phyloP scores from a whole-genome alignment of 2,113 vertebrate genomes.

The Strix uralensis region DNA sequence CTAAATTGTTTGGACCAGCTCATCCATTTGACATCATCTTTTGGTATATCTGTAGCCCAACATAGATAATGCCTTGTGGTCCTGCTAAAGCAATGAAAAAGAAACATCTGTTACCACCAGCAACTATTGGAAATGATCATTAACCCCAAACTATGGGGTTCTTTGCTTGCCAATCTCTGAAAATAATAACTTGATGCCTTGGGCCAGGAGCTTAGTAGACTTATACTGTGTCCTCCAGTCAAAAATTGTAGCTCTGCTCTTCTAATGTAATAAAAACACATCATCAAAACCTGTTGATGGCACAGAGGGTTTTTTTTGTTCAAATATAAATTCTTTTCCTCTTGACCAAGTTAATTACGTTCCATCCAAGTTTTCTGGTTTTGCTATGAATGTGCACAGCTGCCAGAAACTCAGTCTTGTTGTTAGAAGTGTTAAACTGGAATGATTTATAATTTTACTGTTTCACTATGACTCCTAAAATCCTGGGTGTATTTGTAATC shows the following conservation, averaged over 20 bases:
- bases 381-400: background rate
- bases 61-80: constrained; percentile 8
- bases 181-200: constrained; percentile 51
- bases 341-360: constrained; percentile 5
- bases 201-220: constrained; percentile 61
- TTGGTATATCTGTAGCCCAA: background rate
- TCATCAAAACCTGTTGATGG: constrained; percentile 61
- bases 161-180: constrained; percentile 35
- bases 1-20: constrained; percentile 48
- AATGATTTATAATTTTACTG: background rate
- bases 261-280: constrained; percentile 64
- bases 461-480: background rate
- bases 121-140: constrained; percentile 2
- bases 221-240: constrained; percentile 63
- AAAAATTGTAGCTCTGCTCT: constrained; percentile 66
- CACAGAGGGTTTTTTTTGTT: constrained; percentile 49
- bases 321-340: background rate
- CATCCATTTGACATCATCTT: constrained; percentile 43
- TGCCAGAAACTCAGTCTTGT: constrained; percentile 18
- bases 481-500: background rate
- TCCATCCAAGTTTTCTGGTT: background rate
- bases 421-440: background rate
- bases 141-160: background rate
- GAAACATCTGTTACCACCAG: constrained; percentile 37
- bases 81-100: constrained; percentile 34